These are phyloP conservation scores for Lepidocyrtinus sp. DNA, from an alignment of 2,888 invertebrate species.

Conservation along the genomic window DNA sequence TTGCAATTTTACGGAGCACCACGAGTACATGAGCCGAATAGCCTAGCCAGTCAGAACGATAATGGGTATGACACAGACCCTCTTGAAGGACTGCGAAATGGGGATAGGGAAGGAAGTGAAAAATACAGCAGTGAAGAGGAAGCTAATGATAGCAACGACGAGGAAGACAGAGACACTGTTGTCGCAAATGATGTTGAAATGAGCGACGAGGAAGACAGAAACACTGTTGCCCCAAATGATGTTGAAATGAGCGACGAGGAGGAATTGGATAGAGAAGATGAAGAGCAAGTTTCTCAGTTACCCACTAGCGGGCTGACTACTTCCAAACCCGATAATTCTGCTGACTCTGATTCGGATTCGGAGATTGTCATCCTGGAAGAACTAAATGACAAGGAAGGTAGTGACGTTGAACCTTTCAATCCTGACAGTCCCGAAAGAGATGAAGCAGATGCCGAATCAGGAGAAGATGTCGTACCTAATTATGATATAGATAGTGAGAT, in stretches of 20 bases:
- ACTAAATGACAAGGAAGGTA: not conserved
- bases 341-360: not conserved
- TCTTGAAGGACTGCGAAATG: too few relatives aligned
- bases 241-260: constrained; percentile 5
- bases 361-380: not conserved
- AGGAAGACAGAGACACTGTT: not conserved
- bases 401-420: not conserved
- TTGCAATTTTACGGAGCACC: too few relatives aligned
- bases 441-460: constrained; percentile 48
- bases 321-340: not conserved
- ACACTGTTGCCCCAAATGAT: not conserved
- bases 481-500: constrained; percentile 33
- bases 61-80: not conserved
- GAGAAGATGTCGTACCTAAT: constrained; percentile 44
- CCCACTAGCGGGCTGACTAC: not conserved
- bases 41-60: too few relatives aligned
- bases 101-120: too few relatives aligned
- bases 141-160: not conserved
- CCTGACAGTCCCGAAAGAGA: constrained; percentile 19
- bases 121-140: not conserved
- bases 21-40: too few relatives aligned
- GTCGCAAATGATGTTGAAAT: not conserved
- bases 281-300: not conserved
- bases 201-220: not conserved
- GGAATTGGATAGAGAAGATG: constrained; percentile 26